Evolutionary conservation across 1,140 invertebrate genomes (phyloP), one percentile per base, ranked within the genome.

Genomic region (Panagrolaimus sp.): DNA sequence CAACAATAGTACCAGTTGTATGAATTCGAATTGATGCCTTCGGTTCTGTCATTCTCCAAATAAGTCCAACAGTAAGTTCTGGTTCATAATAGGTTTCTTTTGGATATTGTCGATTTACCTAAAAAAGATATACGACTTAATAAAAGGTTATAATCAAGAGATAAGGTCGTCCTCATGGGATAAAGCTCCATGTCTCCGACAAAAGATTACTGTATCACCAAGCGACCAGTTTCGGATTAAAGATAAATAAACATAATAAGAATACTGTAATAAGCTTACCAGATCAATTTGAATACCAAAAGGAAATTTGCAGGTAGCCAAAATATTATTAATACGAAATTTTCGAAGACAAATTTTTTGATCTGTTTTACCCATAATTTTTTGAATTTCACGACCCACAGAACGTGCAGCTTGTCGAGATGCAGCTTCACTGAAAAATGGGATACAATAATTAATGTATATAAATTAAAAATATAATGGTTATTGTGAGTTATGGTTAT

Each of bases 221-320:
- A n/a, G n/a, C n/a, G n/a, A n/a, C 48, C 48, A 12, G 9, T 47
- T 47, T 47, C 48, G 26, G 26, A 52, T 21, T 4, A 4, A 17
- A 2, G 17, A 21, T 1, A 52, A 52, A 4, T 0, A 4, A 21
- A 52, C 45, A n/a, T 2, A 12, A 12, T 52, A n/a, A 52, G 14
- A 26, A 10, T 4, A 21, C 0, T 14, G 1, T 3, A 21, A 58
- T 4, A 10, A 2, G 17, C 52, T 10, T 5, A 58, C 52, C n/a
- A 83, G 77, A 43, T 81, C 90, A 71, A 98, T 94, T 85, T 90
- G 92, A 73, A 98, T 94, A 63, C 90, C 92, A 87, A 96, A 99
- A 14, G 95, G 95, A 89, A 98, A 91, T 72, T 90, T 89, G 86
- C 94, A 98, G 45, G 94, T 96, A 46, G 94, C 95, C 71, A 99